Base-by-base conservation (phyloP, 2,888 invertebrate species). In the Myopa testacea region DNA sequence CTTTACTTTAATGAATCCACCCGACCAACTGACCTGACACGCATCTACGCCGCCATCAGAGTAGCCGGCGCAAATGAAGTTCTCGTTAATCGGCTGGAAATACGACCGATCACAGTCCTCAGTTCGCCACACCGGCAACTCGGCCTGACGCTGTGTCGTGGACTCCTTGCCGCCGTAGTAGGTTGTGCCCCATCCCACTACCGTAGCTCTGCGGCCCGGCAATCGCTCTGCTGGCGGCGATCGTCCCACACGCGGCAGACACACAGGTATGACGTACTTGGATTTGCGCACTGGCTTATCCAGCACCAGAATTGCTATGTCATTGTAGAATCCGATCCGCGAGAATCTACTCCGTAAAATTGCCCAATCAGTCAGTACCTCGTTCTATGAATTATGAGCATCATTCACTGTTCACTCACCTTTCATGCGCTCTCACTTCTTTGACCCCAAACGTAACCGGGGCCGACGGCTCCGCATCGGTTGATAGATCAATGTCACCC, bases 171-270 rank as follows among this genome's bases (percentile, higher is more conserved):
- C 97, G 6, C 96, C 96, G 86, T 97, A 97, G 85, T 93, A 93
- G 0, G 96, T 96, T 37, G 96, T 96, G 52, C 97, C 97, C 97
- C 97, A 97, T 10, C 97, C 97, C 19, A 96, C 96, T 1, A 97
- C 97, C 0, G 96, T 96, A 0, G 95, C 95, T 82, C 93, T 91
- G 52, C 94, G 92, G 0, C 95, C 93, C 0, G 88, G 86, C 67
- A 90, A 78, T 16, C 89, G 85, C 26, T 90, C 90, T 76, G 87
- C 88, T 1, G 89, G 86, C 52, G 88, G 89, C 84, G 83, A 85
- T 4, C 88, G 83, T 45, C 90, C 90, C 0, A 91, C 91, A 1
- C 91, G 90, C 0, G 97, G 97, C 76, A 97, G 89, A 86, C 97
- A 97, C 78, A 97, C 93, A 0, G 97, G 97, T 82, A 95, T 94